These are phyloP conservation scores for Caenorhabditis remanei DNA, from an alignment of 1,140 invertebrate genomes.

Conservation along the genomic window DNA sequence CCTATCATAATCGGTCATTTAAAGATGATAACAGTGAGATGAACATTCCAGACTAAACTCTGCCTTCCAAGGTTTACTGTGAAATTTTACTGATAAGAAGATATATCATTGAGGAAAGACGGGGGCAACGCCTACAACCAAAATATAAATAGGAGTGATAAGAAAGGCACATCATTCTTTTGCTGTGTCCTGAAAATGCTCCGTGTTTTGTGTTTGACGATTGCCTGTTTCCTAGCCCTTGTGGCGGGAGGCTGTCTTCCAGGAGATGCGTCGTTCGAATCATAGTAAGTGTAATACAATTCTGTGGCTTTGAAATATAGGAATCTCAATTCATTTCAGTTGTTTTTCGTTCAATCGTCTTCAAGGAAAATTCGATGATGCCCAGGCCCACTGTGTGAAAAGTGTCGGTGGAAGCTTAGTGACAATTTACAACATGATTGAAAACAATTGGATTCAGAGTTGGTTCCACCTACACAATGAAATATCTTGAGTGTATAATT, in stretches of 20 bases:
- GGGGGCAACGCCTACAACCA: neutral
- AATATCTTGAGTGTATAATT: neutral
- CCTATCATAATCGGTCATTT: constrained; percentile 1
- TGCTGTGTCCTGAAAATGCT: constrained; percentile 7
- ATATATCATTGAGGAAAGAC: neutral
- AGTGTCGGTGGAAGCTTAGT: constrained; percentile 18
- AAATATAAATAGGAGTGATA: constrained; percentile 11
- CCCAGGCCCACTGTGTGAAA: neutral
- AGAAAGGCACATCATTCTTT: neutral
- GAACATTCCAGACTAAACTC: constrained; percentile 6
- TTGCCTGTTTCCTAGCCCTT: neutral
- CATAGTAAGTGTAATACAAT: neutral
- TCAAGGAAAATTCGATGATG: neutral
- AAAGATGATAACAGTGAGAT: neutral
- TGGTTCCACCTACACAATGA: neutral
- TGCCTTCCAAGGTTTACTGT: neutral
- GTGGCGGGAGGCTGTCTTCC: neutral
- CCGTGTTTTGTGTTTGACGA: neutral
- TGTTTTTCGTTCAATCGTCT: constrained; percentile 40
- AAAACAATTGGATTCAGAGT: constrained; percentile 50
- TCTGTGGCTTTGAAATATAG: no score
- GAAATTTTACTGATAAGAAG: constrained; percentile 11
- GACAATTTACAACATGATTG: neutral
- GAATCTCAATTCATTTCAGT: neutral
- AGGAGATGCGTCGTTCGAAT: neutral